Conservation (phyloP, 2,797 vertebrate species). For the Sebastes minor region DNA sequence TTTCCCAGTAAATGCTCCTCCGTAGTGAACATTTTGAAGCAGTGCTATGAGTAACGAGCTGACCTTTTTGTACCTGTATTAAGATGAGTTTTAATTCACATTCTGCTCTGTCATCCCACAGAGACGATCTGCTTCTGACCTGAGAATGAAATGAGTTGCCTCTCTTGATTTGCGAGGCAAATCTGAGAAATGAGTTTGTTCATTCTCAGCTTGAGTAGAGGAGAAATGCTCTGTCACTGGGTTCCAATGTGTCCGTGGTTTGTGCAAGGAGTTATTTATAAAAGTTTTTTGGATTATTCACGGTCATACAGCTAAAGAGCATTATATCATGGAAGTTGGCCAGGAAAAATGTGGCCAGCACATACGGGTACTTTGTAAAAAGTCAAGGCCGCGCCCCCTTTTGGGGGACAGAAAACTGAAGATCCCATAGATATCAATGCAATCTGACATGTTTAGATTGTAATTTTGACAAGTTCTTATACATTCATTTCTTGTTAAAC, state of each 20-base stretch:
- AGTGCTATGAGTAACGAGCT: conserved; percentile 26
- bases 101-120: conserved; percentile 26
- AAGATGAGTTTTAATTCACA: conserved; percentile 48
- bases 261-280: background rate
- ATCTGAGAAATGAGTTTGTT: conserved; percentile 24
- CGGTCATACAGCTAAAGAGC: background rate
- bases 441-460: too few species aligned
- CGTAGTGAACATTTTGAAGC: conserved; percentile 14
- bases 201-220: background rate
- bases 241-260: background rate
- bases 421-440: too few species aligned
- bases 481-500: too few species aligned
- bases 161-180: conserved; percentile 34
- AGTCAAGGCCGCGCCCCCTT: too few species aligned
- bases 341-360: background rate
- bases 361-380: too few species aligned
- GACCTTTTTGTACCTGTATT: conserved; percentile 30
- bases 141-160: conserved; percentile 38
- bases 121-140: conserved; percentile 29
- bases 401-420: too few species aligned
- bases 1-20: background rate
- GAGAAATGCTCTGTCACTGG: background rate
- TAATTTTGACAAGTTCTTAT: too few species aligned
- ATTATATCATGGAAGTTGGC: background rate
- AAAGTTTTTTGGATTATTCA: background rate